Conservation (phyloP, 2,797 vertebrate species). For the Selene dorsalis region DNA sequence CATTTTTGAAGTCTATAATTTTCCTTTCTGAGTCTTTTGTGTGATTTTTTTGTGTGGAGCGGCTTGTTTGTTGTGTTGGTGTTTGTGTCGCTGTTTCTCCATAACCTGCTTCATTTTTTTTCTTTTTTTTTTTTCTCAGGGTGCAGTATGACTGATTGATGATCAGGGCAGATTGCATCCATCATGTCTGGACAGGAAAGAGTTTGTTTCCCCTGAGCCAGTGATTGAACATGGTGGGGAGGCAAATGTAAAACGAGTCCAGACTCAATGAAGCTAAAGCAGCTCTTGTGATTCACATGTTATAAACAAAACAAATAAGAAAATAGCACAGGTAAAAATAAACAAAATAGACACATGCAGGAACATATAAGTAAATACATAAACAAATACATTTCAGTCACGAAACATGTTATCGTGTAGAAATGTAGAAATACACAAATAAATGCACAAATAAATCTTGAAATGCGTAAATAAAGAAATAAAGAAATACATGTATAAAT, state of each 20-base stretch:
- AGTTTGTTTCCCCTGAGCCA: conserved; percentile 58
- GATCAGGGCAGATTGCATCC: conserved; percentile 70
- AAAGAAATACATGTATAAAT: no score
- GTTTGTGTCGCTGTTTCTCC: conserved; percentile 2
- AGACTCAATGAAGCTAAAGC: conserved; percentile 37
- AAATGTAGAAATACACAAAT: no score
- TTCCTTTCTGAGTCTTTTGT: no score
- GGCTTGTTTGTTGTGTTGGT: neutral
- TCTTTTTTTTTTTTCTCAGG: conserved; percentile 29
- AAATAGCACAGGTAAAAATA: no score
- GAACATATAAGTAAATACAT: no score
- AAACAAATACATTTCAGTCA: no score
- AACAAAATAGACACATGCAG: no score
- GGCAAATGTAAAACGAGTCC: conserved; percentile 54
- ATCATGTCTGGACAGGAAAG: conserved; percentile 64
- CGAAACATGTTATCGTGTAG: no score
- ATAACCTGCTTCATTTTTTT: conserved; percentile 18
- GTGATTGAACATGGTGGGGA: conserved; percentile 69
- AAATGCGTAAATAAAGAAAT: no score
- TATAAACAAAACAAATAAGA: neutral
- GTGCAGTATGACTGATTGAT: conserved; percentile 64
- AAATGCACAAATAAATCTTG: no score
- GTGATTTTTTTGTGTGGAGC: neutral
- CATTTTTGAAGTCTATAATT: neutral
- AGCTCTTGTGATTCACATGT: conserved; percentile 17